These are phyloP conservation scores for Bambusicola thoracicus DNA, from an alignment of 2,113 vertebrate species.

Conservation along the genomic window DNA sequence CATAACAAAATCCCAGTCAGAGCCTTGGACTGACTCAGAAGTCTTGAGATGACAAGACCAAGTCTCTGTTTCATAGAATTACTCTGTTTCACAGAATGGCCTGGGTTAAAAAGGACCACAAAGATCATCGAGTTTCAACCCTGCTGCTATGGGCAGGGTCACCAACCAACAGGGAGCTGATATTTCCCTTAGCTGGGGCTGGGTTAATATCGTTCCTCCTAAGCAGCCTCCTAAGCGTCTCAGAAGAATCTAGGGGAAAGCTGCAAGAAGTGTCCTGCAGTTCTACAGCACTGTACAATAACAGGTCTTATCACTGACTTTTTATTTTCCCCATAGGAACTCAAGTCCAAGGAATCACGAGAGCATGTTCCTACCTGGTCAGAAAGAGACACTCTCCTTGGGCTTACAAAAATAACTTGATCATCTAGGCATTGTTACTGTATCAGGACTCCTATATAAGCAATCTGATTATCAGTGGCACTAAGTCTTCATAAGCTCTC, in stretches of 20 bases:
- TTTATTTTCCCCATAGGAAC: background rate
- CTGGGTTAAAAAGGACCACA: too few relatives aligned
- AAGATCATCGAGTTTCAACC: too few relatives aligned
- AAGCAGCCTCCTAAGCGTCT: background rate
- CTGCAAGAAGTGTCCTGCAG: background rate
- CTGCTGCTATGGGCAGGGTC: too few relatives aligned
- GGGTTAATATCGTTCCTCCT: background rate
- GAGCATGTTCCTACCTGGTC: background rate
- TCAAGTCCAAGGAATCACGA: fast-evolving
- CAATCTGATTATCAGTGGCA: background rate
- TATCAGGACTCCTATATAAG: background rate
- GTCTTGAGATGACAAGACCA: background rate
- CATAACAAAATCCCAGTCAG: background rate
- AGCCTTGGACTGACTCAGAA: background rate
- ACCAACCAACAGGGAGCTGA: too few relatives aligned
- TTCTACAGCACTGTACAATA: background rate
- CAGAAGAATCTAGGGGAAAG: background rate
- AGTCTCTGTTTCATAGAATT: too few relatives aligned
- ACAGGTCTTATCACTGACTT: background rate
- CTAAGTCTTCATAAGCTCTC: background rate
- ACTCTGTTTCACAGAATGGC: too few relatives aligned
- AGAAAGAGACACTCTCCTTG: background rate
- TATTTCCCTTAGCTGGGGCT: background rate
- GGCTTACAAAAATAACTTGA: background rate
- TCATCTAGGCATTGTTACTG: background rate